Evolutionary conservation across 2,797 vertebrate species (phyloP).

Genomic region (Sitta carolinensis): DNA sequence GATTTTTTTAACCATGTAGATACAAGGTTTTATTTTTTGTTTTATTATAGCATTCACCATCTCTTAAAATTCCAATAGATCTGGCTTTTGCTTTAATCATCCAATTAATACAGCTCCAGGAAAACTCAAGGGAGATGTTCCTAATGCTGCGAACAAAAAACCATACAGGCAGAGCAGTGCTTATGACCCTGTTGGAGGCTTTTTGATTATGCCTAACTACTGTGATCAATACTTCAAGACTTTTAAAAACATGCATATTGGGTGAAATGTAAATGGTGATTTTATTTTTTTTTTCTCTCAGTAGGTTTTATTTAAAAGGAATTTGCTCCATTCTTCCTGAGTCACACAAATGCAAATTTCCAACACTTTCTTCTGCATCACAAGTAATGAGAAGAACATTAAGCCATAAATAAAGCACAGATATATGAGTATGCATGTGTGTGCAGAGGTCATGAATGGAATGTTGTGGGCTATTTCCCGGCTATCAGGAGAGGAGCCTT

Average conservation of each 20-base stretch:
- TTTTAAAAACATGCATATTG: conserved; percentile 34
- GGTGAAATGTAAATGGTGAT: conserved; percentile 20
- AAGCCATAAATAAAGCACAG: background rate
- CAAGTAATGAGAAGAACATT: background rate
- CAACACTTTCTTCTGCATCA: background rate
- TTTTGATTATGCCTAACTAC: conserved; percentile 55
- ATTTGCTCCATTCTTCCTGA: background rate
- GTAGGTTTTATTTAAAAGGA: conserved; percentile 46
- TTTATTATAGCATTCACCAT: conserved; percentile 36
- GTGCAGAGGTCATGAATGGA: background rate
- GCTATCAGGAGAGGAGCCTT: background rate
- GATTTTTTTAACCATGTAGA: conserved; percentile 48
- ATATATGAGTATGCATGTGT: rapidly evolving
- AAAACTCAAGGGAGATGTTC: conserved; percentile 58
- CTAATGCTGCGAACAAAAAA: conserved; percentile 53
- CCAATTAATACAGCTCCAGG: conserved; percentile 55
- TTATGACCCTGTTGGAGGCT: conserved; percentile 51
- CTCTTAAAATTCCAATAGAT: conserved; percentile 54
- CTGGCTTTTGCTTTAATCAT: conserved; percentile 61
- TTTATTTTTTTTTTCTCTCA: background rate
- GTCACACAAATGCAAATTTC: background rate
- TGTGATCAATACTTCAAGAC: conserved; percentile 49
- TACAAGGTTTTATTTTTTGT: conserved; percentile 7
- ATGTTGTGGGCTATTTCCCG: background rate
- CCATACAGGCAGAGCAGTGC: background rate